Evolutionary conservation across 2,888 invertebrate genomes (phyloP).

Genomic region (Epinotia brunnichana): DNA sequence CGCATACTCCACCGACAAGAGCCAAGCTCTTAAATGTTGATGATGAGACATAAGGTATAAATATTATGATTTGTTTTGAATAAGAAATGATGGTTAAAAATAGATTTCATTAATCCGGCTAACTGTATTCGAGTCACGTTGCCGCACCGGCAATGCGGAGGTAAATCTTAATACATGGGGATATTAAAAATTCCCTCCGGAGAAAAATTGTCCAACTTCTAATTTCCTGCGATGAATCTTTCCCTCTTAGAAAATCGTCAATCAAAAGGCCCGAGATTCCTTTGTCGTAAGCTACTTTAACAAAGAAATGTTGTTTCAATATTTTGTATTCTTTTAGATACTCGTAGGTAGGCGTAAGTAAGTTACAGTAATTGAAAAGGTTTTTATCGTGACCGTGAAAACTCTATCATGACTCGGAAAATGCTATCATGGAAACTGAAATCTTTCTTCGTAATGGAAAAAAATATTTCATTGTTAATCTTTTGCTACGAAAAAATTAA

Average conservation of each 20-base stretch:
- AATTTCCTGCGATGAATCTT: slow-evolving; percentile 68
- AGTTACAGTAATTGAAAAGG: slow-evolving; percentile 38
- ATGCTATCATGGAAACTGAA: slow-evolving; percentile 3
- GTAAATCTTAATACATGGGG: slow-evolving; percentile 68
- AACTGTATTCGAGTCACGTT: slow-evolving; percentile 45
- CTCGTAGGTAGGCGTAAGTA: slow-evolving; percentile 36
- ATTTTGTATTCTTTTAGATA: slow-evolving; percentile 48
- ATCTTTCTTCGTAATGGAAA: slow-evolving; percentile 5
- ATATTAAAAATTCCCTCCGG: slow-evolving; percentile 59
- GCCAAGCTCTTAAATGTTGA: no score
- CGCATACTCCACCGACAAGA: no score
- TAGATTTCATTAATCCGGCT: slow-evolving; percentile 27
- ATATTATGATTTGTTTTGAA: background rate
- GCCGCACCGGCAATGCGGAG: slow-evolving; percentile 57
- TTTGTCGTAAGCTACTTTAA: slow-evolving; percentile 59
- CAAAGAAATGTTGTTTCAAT: slow-evolving; percentile 56
- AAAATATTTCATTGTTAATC: background rate
- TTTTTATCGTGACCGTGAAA: slow-evolving; percentile 28
- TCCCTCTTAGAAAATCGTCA: slow-evolving; percentile 70
- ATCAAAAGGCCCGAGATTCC: slow-evolving; percentile 62
- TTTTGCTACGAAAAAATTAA: background rate
- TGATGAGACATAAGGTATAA: no score
- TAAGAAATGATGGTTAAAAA: background rate
- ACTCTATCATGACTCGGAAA: slow-evolving; percentile 1
- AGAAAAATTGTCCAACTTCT: slow-evolving; percentile 65